Base-by-base conservation (phyloP, 2,797 vertebrate genomes). In the Serranus cabrilla region DNA sequence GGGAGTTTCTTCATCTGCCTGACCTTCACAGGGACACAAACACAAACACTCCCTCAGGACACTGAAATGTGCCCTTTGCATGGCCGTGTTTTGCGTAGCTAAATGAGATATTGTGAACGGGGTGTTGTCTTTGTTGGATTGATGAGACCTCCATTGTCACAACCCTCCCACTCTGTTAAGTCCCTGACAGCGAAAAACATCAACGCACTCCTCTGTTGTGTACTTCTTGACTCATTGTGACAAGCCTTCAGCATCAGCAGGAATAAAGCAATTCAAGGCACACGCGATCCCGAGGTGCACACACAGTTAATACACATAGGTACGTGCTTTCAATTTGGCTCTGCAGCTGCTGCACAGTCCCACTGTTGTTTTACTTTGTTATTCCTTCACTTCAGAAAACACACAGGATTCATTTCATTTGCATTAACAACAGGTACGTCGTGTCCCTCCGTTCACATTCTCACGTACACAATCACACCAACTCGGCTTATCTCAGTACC, bases 181-280 rank as follows among this genome's bases (percentile, higher is more conserved):
- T 81, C 56, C 58, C 54, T 65, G 77, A 78, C 82, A 87, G 65
- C 3, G 1, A 71, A 57, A 81, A 64, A 81, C 82, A 86, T 59
- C 27, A 83, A 56, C 0, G 0, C 2, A 34, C 18, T 11, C 18
- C 61, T 40, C 45, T 67, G 56, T 43, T 67, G 59, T 74, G 52
- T 71, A 47, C 69, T 56, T 57, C 63, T 58, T 37, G 46, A 56
- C 37, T 71, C 20, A 40, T 67, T 63, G 83, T 72, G 57, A 85
- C 59, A 67, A 61, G 69, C 20, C 51, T 76, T 76, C 23, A 21
- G 71, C 31, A 71, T 73, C 37, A 65, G 34, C 51, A 60, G 68
- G 58, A 72, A 42, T 37, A 25, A 14, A 73, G 27, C 21, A 47
- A 58, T 62, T 63, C 18, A 47, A 71, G 25, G 34, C 68, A 65